Conservation (phyloP, 2,113 vertebrate genomes). For the Ophiodon elongatus region DNA sequence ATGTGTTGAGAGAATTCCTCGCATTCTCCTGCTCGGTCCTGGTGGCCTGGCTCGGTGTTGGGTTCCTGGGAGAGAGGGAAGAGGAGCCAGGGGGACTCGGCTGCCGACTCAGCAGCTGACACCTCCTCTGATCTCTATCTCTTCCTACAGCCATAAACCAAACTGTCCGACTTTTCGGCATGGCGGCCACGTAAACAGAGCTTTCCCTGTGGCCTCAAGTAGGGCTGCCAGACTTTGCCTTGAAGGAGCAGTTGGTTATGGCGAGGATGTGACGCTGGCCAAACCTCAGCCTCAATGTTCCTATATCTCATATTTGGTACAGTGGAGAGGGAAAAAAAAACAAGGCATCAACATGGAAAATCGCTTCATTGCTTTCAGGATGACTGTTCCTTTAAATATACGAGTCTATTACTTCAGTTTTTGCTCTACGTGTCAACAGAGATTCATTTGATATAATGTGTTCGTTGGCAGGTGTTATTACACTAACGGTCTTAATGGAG, state of each 20-base stretch:
- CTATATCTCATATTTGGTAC: background rate
- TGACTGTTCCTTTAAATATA: background rate
- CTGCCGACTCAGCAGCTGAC: conserved; percentile 83
- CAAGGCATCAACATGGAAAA: background rate
- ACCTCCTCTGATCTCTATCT: conserved; percentile 81
- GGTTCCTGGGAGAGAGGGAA: conserved; percentile 82
- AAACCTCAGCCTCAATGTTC: background rate
- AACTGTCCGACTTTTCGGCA: conserved; percentile 70
- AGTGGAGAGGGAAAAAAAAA: conserved; percentile 6
- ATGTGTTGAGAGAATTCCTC: conserved; percentile 82
- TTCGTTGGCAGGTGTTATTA: conserved; percentile 12
- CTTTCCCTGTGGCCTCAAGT: conserved; percentile 43
- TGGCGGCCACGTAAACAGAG: conserved; percentile 70
- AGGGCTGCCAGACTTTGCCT: conserved; percentile 38
- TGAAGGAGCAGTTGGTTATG: conserved; percentile 16
- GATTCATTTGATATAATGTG: background rate
- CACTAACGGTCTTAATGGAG: background rate
- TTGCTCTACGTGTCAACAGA: background rate
- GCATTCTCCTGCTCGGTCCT: conserved; percentile 76
- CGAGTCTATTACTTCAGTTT: background rate
- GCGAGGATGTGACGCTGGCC: background rate
- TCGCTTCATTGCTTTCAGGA: background rate
- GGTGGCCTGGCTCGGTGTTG: conserved; percentile 77
- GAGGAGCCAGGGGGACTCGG: conserved; percentile 73
- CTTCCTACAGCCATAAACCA: conserved; percentile 78